Percentiles rank a stretch among this genome's conserved stretches.
phyloP scores from a whole-genome alignment of 2,888 invertebrate genomes.

The Pterostichus niger region DNA sequence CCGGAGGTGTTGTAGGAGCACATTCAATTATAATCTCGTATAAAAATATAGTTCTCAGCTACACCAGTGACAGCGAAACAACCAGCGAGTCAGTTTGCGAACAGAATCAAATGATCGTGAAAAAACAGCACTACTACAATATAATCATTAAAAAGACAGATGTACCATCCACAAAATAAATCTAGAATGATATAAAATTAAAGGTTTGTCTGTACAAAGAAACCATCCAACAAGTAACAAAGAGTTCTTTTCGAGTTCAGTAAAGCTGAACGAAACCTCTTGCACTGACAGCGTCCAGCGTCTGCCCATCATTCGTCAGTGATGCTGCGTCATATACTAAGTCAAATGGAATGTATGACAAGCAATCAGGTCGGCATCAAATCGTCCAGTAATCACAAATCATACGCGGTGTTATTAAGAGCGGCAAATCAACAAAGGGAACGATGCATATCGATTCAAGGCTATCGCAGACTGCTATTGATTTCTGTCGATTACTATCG shows the following conservation, averaged over 20 bases:
- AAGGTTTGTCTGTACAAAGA: no score
- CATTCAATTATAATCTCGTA: conserved; percentile 44
- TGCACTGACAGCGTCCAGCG: conserved; percentile 65
- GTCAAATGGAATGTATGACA: conserved; percentile 72
- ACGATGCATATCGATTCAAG: conserved; percentile 40
- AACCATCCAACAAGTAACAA: no score
- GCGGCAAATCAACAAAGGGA: conserved; percentile 68
- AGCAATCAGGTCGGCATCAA: conserved; percentile 70
- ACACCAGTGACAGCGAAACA: background rate
- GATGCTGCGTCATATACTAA: conserved; percentile 70
- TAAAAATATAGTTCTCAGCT: conserved; percentile 39
- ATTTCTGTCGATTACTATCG: conserved; percentile 14
- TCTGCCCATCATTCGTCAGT: background rate
- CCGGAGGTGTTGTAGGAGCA: conserved; percentile 53
- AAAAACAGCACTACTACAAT: no score
- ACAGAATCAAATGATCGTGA: no score
- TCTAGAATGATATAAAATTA: no score
- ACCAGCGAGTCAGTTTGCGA: no score
- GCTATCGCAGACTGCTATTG: conserved; percentile 11
- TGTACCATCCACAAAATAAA: no score
- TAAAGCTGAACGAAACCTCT: conserved; percentile 49
- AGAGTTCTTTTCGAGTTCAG: conserved; percentile 65
- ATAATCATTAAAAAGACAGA: no score
- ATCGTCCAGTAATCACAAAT: conserved; percentile 70
- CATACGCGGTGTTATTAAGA: conserved; percentile 70